Evolutionary conservation across 2,113 vertebrate species (phyloP), one percentile per base, ranked within the genome.

Genomic region (Lampris megalopsis): DNA sequence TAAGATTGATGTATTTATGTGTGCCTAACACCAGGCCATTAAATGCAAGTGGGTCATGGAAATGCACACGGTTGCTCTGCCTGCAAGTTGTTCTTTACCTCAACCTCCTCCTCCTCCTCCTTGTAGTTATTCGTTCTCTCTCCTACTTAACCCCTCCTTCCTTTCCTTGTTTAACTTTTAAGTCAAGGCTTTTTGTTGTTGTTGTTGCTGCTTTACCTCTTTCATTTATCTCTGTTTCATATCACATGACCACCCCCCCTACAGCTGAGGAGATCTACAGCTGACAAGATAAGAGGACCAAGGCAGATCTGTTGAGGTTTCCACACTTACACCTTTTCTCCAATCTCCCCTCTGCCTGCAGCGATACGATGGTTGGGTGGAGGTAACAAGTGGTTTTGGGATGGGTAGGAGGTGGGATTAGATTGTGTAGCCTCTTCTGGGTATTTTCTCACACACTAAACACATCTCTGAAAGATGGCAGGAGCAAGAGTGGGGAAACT

Each of bases 381-480:
- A 58, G 45, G 61, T 41, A 47, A 24, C 10, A 45, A 38, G 40
- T 37, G 3, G 40, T 67, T 79, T 82, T 69, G 71, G 3, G 49
- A 10, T 50, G 62, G 67, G 63, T 8, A 37, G 40, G 54, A 43
- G 63, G 2, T 7, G 24, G 24, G 24, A 24, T 24, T 24, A 13
- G n/a, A 3, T 53, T 85, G 79, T 80, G 87, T 82, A 84, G 79
- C 76, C 79, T 63, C 45, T 40, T 41, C 61, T 73, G 71, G 82
- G 87, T 35, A 73, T 87, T 90, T 88, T 86, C 42, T 78, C 83
- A 90, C 85, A 64, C 64, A 0, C 65, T 68, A 9, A 8, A 48
- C 5, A 67, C 59, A 58, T 83, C 52, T 79, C 68, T 86, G 75
- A 87, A 76, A 75, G 71, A 85, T 71, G 64, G 78, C 67, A 48